Conservation (phyloP, 2,797 vertebrate genomes). For the Chaenodraco wilsoni region DNA sequence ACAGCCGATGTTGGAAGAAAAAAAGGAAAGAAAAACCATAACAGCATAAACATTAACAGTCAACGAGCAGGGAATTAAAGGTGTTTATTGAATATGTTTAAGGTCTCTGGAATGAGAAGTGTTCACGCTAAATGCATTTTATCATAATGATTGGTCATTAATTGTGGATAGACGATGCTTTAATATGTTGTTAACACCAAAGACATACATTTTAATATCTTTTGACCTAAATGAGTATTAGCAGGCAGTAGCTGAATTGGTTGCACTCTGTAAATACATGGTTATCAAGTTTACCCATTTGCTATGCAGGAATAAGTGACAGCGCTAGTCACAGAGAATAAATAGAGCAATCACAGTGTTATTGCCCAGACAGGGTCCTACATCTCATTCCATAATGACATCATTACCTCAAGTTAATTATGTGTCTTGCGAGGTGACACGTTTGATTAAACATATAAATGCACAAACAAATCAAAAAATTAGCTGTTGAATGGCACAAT, state of each 20-base stretch:
- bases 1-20: slow-evolving; percentile 29
- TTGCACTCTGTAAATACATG: slow-evolving; percentile 38
- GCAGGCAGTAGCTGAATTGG: slow-evolving; percentile 37
- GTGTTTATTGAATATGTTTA: slow-evolving; percentile 21
- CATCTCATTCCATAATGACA: slow-evolving; percentile 72
- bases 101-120: not conserved
- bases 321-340: slow-evolving; percentile 64
- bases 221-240: slow-evolving; percentile 38
- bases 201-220: slow-evolving; percentile 3
- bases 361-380: slow-evolving; percentile 62
- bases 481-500: slow-evolving; percentile 39
- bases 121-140: slow-evolving; percentile 10
- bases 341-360: slow-evolving; percentile 68
- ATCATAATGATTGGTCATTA: not conserved
- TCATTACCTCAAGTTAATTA: slow-evolving; percentile 76
- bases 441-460: slow-evolving; percentile 73
- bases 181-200: slow-evolving; percentile 8
- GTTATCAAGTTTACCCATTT: slow-evolving; percentile 61
- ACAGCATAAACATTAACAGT: slow-evolving; percentile 28
- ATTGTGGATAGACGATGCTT: not conserved
- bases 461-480: slow-evolving; percentile 72
- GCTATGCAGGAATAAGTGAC: slow-evolving; percentile 57
- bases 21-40: slow-evolving; percentile 8
- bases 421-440: slow-evolving; percentile 63
- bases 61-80: slow-evolving; percentile 24